Evolutionary conservation across 2,888 invertebrate species (phyloP).

Genomic region (Orthosia gracilis): DNA sequence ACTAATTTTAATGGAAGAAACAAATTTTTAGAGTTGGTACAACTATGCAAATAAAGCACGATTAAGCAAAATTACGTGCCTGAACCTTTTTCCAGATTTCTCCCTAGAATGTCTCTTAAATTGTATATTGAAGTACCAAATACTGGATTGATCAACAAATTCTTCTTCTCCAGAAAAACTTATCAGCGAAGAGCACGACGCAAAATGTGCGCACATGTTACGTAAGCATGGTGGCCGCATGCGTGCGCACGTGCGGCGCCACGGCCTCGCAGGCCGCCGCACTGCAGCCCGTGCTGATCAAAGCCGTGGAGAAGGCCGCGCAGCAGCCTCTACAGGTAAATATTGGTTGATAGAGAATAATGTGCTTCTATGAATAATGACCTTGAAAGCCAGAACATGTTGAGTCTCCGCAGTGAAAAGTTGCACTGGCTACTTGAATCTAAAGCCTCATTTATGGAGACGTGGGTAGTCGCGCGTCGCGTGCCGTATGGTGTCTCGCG

Average conservation of each 20-base stretch:
- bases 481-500: no score
- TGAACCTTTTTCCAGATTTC: background rate
- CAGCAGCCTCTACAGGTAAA: conserved; percentile 94
- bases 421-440: no score
- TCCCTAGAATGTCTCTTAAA: background rate
- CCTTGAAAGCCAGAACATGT: no score
- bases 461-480: no score
- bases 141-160: background rate
- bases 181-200: conserved; percentile 94
- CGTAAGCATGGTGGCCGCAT: conserved; percentile 93
- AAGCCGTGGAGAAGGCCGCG: conserved; percentile 94
- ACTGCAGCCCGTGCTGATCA: conserved; percentile 92
- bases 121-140: no score
- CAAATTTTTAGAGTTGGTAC: no score
- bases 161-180: conserved; percentile 92
- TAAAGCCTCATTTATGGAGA: no score
- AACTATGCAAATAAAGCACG: no score
- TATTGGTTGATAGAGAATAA: background rate
- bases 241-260: conserved; percentile 92
- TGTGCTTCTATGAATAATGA: background rate
- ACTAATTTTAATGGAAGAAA: no score
- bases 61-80: background rate
- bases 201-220: conserved; percentile 95
- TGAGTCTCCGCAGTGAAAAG: no score
- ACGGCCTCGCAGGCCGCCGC: conserved; percentile 77